Evolutionary conservation across 1,140 invertebrate species (phyloP).

Genomic region (Drosophila biarmipes): DNA sequence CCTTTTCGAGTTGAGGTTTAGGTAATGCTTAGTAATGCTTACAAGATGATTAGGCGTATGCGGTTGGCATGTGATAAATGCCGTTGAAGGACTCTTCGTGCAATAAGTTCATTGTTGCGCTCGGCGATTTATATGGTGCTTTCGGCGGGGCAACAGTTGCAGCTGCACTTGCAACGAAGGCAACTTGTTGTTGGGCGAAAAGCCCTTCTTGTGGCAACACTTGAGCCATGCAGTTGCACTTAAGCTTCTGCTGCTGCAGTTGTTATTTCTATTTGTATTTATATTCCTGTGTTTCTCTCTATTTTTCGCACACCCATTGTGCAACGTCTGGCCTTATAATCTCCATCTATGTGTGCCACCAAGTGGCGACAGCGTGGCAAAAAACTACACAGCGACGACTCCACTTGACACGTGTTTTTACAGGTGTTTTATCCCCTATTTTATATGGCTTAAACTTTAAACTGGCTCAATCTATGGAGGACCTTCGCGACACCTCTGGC

Average conservation of each 20-base stretch:
- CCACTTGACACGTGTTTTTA: conserved; percentile 50
- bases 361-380: conserved; percentile 10
- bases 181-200: conserved; percentile 34
- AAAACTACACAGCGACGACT: conserved; percentile 21
- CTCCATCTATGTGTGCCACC: conserved; percentile 34
- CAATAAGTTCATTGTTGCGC: conserved; percentile 46
- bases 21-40: conserved; percentile 31
- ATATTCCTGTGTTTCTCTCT: too few relatives aligned
- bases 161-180: conserved; percentile 38
- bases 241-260: conserved; percentile 8
- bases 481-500: conserved; percentile 22
- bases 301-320: conserved; percentile 41
- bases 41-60: conserved; percentile 66
- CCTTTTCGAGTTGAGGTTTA: conserved; percentile 7
- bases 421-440: not conserved
- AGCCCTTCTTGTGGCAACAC: conserved; percentile 29
- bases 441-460: not conserved
- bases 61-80: conserved; percentile 67
- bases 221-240: conserved; percentile 45
- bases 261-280: conserved; percentile 44
- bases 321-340: conserved; percentile 62
- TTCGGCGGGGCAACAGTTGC: conserved; percentile 19
- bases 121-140: conserved; percentile 23
- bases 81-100: conserved; percentile 1
- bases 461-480: not conserved